These are phyloP conservation scores for Cheilosia variabilis DNA, from an alignment of 2,888 invertebrate species.

Conservation along the genomic window DNA sequence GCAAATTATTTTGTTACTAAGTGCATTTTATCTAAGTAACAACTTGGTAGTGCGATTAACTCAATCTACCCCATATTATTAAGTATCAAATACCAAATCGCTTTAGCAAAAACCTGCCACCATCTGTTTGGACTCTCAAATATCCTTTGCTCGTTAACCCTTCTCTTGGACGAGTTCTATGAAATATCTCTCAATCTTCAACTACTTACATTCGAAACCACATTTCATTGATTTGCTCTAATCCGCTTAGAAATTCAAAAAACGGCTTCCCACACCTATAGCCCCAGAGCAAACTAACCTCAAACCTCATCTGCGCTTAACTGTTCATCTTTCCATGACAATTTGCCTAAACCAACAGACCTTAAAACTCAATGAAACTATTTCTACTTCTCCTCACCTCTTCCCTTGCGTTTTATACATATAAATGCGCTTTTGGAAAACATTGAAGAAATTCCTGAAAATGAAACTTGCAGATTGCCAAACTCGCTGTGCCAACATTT, in stretches of 20 bases:
- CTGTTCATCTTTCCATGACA: constrained; percentile 55
- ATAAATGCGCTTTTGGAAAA: background rate
- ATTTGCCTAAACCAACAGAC: constrained; percentile 61
- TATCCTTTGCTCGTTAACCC: background rate
- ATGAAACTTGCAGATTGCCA: constrained; percentile 50
- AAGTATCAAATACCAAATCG: too few relatives aligned
- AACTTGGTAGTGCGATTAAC: too few relatives aligned
- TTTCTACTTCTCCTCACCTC: constrained; percentile 10
- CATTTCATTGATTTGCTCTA: constrained; percentile 50
- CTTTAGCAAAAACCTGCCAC: too few relatives aligned
- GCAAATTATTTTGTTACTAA: too few relatives aligned
- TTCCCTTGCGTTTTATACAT: background rate
- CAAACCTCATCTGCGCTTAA: constrained; percentile 48
- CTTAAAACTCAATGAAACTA: constrained; percentile 49
- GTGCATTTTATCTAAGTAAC: too few relatives aligned
- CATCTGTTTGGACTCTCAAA: too few relatives aligned
- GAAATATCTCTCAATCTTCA: constrained; percentile 21
- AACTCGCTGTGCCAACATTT: constrained; percentile 53
- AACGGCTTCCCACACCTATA: constrained; percentile 1
- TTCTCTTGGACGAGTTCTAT: background rate
- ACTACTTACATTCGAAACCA: constrained; percentile 36
- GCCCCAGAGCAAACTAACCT: constrained; percentile 36
- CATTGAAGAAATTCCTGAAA: constrained; percentile 57
- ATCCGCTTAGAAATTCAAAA: constrained; percentile 40
- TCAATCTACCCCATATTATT: too few relatives aligned